Conservation (phyloP, 2,888 invertebrate genomes). For the Idaea biselata region DNA sequence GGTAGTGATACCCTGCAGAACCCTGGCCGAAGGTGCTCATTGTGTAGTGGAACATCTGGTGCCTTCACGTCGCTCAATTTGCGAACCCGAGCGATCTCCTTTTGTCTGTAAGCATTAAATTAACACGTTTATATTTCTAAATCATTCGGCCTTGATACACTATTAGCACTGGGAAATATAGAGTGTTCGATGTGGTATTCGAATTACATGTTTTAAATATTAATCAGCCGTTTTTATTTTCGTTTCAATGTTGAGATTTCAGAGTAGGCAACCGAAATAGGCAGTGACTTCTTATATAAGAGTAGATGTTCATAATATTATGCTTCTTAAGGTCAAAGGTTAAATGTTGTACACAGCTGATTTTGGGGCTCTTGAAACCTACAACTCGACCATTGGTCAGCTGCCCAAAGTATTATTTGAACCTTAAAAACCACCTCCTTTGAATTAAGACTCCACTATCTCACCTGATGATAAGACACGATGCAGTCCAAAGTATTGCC, state of each 20-base stretch:
- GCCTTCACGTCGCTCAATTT: constrained; percentile 68
- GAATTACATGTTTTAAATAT: constrained; percentile 15
- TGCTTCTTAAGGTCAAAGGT: no score
- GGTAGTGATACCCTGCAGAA: constrained; percentile 92
- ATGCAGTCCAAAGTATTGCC: no score
- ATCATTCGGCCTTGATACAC: constrained; percentile 36
- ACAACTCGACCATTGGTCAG: no score
- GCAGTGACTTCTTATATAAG: no score
- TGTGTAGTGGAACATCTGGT: constrained; percentile 68
- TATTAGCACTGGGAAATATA: constrained; percentile 35
- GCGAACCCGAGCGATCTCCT: constrained; percentile 63
- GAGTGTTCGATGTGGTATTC: constrained; percentile 26
- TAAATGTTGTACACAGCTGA: no score
- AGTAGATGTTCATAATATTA: no score
- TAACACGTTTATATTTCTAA: constrained; percentile 22
- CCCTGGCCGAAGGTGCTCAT: constrained; percentile 90
- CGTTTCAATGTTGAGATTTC: not conserved
- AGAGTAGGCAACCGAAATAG: not conserved
- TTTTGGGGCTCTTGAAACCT: no score
- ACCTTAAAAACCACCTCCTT: no score
- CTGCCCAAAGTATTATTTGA: no score
- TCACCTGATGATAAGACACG: no score
- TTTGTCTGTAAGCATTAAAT: constrained; percentile 61
- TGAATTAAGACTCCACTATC: no score
- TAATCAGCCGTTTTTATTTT: not conserved